These are phyloP conservation scores for Glyptemys insculpta DNA, from an alignment of 2,797 vertebrate genomes.

Conservation along the genomic window DNA sequence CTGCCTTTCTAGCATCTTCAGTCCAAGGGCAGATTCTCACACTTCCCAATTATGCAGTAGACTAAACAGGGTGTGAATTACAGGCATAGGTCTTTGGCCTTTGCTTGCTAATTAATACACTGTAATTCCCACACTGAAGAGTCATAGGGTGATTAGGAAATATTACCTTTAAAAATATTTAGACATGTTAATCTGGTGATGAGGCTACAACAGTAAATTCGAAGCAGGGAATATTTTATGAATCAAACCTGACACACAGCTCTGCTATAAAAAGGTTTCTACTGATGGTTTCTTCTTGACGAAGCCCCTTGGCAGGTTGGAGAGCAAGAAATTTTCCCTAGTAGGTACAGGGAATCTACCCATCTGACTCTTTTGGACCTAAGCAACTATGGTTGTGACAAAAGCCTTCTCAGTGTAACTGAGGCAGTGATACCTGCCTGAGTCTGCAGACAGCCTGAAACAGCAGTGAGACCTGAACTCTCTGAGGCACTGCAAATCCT, in stretches of 20 bases:
- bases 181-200: background rate
- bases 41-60: background rate
- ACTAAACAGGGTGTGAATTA: background rate
- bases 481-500: background rate
- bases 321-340: background rate
- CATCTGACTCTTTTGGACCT: background rate
- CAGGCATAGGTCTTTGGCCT: background rate
- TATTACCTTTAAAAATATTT: conserved; percentile 19
- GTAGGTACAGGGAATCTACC: background rate
- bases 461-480: background rate
- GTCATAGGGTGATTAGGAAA: background rate
- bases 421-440: background rate
- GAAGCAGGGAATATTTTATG: background rate
- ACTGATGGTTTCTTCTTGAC: background rate
- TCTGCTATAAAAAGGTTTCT: background rate
- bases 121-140: background rate
- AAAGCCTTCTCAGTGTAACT: background rate
- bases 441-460: background rate
- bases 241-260: background rate
- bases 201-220: fast-evolving
- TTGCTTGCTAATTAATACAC: conserved; percentile 12
- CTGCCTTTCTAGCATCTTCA: background rate
- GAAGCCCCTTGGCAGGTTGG: background rate
- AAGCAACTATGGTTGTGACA: background rate
- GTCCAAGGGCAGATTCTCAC: background rate